A percentile compares a stretch with the other conserved stretches of the same genome.
Evolutionary conservation across 2,797 vertebrate genomes (phyloP).

Genomic region (Hypotaenidia okinawae): DNA sequence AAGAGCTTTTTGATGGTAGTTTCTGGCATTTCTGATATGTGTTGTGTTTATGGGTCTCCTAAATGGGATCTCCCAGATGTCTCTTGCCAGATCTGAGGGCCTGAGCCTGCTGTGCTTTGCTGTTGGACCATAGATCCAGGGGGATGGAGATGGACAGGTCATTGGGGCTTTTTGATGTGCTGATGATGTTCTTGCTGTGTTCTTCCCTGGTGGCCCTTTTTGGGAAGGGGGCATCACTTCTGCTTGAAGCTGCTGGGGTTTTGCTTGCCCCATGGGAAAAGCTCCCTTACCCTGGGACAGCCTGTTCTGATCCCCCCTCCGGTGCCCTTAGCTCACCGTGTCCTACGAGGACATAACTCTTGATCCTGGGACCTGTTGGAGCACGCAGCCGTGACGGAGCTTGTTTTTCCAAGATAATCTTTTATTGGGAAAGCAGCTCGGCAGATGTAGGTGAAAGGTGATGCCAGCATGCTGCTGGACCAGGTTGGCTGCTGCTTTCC

Average conservation of each 20-base stretch:
- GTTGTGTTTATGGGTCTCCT: neutral
- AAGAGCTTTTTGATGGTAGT: neutral
- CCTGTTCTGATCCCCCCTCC: neutral
- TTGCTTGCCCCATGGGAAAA: neutral
- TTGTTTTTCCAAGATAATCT: slow-evolving; percentile 44
- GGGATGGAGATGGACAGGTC: neutral
- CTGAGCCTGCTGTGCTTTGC: rapidly evolving
- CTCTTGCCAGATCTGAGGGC: neutral
- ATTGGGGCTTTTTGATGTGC: neutral
- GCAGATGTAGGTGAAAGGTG: slow-evolving; percentile 58
- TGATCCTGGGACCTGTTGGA: neutral
- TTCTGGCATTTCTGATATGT: neutral
- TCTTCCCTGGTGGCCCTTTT: neutral
- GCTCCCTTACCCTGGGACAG: neutral
- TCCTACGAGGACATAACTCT: neutral
- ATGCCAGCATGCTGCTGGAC: neutral
- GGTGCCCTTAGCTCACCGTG: neutral
- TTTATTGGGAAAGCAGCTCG: rapidly evolving
- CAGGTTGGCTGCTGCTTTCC: neutral
- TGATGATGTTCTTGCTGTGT: rapidly evolving
- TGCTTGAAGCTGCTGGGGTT: neutral
- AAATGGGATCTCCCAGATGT: neutral
- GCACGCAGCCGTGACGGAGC: neutral
- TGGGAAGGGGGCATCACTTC: neutral
- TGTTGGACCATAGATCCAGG: neutral